Base-by-base conservation (phyloP, 2,113 vertebrate genomes). In the Sorex araneus region DNA sequence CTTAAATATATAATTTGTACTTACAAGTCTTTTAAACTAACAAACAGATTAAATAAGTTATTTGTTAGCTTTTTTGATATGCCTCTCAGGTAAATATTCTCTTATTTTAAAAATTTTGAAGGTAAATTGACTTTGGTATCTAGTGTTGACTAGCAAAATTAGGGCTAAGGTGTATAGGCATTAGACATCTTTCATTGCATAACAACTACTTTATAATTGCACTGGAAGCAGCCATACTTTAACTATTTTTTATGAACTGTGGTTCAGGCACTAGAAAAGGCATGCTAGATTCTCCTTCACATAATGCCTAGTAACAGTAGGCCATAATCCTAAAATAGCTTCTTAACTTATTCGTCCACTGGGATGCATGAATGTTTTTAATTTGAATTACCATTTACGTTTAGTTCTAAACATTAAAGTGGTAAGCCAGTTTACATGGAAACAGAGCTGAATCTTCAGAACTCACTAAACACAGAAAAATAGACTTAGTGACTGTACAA, bases 361-460 rank as follows among this genome's bases (percentile, higher is more conserved):
- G 18, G 25, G 7, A 63, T 69, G 25, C 4, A 63, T 69, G 40
- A 40, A 28, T 67, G 40, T 30, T 81, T 28, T 54, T 54, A 54
- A 25, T 30, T 71, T 90, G 43, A 89, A 75, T 87, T 64, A 73
- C 30, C 21, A 30, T 95, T 13, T 84, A n/a, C 16, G 34, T 57
- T 71, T 92, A 60, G 3, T 86, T 79, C 47, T 36, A 84, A 16
- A 89, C 1, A 79, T 94, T 63, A 69, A 54, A 19, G 21, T 84
- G 21, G 21, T 76, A 60, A 73, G 23, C 43, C 21, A 50, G 27
- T 82, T 92, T 66, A 79, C 16, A 50, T 47, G 43, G 50, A 86
- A 78, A 19, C 34, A 79, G 78, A 88, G 34, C 32, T 64, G 36
- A 83, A 60, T 89, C 86, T 93, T 89, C 70, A 83, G 70, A 93